Percentiles rank a stretch among this genome's conserved stretches.
Evolutionary conservation across 2,888 invertebrate species (phyloP).

Genomic region (Drosophila ustulata): DNA sequence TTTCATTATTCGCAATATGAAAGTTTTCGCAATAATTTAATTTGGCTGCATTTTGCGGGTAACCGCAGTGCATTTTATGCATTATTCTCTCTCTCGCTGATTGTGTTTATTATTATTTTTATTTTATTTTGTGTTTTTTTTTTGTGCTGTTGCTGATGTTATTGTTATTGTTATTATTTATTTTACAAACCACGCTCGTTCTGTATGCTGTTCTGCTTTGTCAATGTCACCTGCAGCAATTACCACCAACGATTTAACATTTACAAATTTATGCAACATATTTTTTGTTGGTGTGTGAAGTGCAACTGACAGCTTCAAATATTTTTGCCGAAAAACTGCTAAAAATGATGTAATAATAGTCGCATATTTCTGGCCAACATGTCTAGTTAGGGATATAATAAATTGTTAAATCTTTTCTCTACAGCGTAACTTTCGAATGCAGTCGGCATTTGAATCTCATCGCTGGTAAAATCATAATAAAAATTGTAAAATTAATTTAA

Average conservation of each 20-base stretch:
- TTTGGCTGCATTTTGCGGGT: conserved; percentile 66
- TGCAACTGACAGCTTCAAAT: conserved; percentile 40
- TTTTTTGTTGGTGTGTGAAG: conserved; percentile 25
- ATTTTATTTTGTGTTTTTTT: background rate
- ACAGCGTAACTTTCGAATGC: background rate
- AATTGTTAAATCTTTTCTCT: background rate
- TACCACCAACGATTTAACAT: conserved; percentile 30
- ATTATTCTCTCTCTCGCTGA: conserved; percentile 24
- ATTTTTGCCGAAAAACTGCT: conserved; percentile 16
- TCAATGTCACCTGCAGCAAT: conserved; percentile 64
- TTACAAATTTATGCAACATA: conserved; percentile 33
- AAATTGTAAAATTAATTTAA: conserved; percentile 77
- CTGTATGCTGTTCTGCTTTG: conserved; percentile 34
- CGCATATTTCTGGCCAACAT: background rate
- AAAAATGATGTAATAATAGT: conserved; percentile 11
- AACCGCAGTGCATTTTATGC: conserved; percentile 70
- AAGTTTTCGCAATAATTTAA: conserved; percentile 56
- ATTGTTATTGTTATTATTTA: conserved; percentile 39
- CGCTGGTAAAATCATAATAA: conserved; percentile 30
- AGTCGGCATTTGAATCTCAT: no score
- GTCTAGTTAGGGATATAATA: background rate
- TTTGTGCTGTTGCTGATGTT: conserved; percentile 18
- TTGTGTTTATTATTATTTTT: conserved; percentile 15
- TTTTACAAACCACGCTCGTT: conserved; percentile 29
- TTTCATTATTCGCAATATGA: conserved; percentile 32